Evolutionary conservation across 64 coral and sea anemone species (phyloP).

Genomic region (Montipora efflorescens): DNA sequence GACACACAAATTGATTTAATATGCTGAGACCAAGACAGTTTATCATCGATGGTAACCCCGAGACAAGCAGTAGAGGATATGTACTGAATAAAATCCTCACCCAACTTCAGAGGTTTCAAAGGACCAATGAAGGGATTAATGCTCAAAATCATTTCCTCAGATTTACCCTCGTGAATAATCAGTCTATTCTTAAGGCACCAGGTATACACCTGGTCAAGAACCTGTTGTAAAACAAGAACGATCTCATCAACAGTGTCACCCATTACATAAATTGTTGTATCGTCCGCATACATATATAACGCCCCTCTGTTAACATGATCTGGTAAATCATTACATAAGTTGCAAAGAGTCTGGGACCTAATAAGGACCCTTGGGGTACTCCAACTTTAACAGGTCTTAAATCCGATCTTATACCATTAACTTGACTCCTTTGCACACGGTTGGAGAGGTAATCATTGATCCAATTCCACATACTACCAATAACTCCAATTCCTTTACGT

Average conservation of each 20-base stretch:
- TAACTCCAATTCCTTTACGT: too few relatives aligned
- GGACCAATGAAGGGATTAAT: conserved; percentile 30
- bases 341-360: not conserved
- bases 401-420: not conserved
- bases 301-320: not conserved
- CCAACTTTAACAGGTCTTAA: not conserved
- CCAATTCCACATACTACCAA: too few relatives aligned
- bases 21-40: conserved; percentile 1
- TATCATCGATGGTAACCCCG: conserved; percentile 17
- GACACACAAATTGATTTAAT: not conserved
- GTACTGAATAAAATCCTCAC: not conserved
- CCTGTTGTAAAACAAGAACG: not conserved
- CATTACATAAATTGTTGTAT: conserved; percentile 11
- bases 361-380: not conserved
- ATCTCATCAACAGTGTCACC: conserved; percentile 25
- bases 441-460: too few relatives aligned
- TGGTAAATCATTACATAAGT: too few relatives aligned
- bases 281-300: conserved; percentile 48
- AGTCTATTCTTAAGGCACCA: conserved; percentile 21
- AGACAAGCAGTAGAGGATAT: not conserved
- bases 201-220: conserved; percentile 12
- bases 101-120: conserved; percentile 36
- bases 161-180: conserved; percentile 30
- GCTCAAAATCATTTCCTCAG: conserved; percentile 6
- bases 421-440: too few relatives aligned